Percentiles rank a stretch among this genome's conserved stretches.
Evolutionary conservation across 2,888 invertebrate genomes (phyloP).

Genomic region (Pherbina coryleti): DNA sequence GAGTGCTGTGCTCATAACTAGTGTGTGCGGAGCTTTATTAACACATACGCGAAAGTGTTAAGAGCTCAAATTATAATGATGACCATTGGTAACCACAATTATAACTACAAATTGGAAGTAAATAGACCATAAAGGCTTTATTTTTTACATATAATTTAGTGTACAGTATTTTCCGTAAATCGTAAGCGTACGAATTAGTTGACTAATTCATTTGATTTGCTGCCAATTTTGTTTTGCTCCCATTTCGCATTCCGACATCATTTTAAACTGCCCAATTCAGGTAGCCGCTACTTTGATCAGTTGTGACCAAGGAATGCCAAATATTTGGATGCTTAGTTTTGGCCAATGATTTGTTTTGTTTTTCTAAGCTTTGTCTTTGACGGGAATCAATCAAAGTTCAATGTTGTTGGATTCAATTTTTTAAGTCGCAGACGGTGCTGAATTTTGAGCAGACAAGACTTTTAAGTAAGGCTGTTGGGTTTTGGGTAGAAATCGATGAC

Average conservation of each 20-base stretch:
- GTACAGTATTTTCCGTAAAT: background rate
- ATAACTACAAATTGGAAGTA: background rate
- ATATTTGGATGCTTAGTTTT: background rate
- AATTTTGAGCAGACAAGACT: background rate
- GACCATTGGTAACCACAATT: background rate
- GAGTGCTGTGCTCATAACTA: background rate
- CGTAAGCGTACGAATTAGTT: background rate
- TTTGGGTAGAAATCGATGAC: too few species aligned
- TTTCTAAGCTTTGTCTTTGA: background rate
- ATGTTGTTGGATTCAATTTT: background rate
- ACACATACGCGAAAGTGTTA: background rate
- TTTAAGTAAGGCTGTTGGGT: too few species aligned
- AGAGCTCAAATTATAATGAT: background rate
- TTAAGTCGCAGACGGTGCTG: background rate
- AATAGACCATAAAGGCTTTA: constrained; percentile 16
- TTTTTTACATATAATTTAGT: background rate
- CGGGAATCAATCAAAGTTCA: constrained; percentile 23
- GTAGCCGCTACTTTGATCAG: constrained; percentile 11
- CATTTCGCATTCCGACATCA: constrained; percentile 24
- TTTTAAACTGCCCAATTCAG: constrained; percentile 3
- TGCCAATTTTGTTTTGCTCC: constrained; percentile 1
- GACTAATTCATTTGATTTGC: constrained; percentile 7
- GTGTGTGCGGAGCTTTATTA: background rate
- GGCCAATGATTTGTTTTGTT: background rate
- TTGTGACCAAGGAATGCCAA: background rate